Evolutionary conservation across 1,140 invertebrate genomes (phyloP), one percentile per base, ranked within the genome.

Genomic region (Heliconius eleuchia): DNA sequence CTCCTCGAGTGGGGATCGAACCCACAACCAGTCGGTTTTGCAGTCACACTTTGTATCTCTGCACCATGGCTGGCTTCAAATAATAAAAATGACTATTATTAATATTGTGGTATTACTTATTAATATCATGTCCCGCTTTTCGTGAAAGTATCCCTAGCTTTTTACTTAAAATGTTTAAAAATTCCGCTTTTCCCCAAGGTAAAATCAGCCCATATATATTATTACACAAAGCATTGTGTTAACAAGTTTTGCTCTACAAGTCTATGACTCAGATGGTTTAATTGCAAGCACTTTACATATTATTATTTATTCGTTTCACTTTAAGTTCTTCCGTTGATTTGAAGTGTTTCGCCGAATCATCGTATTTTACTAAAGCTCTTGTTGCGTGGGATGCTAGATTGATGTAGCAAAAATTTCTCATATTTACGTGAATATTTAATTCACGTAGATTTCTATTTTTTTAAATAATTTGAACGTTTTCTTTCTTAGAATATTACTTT

Each of bases 201-300:
- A 46, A 46, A 46, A 46, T 46, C 55, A 8, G n/a, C 3, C 55
- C 42, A 46, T 16, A 46, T 46, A 4, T 0, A 23, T 46, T 46
- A 16, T 46, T 16, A 16, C 16, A 46, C 13, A 46, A 46, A 46
- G 16, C 42, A 46, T 46, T 46, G 42, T 13, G 18, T n/a, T 23
- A 11, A n/a, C 55, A n/a, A 23, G 0, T 57, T 9, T 57, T n/a
- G n/a, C 55, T 57, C 55, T 52, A 19, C 4, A 52, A 52, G 18
- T 16, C 16, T 52, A 60, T 60, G 60, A 66, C 23, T 66, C 60
- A 66, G 27, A 16, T 9, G 11, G 27, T 30, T 30, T 66, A 66
- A 66, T 66, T 66, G 60, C 23, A 16, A 23, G 60, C 60, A 30
- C 60, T 66, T 66, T 66, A 66, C 60, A 30, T 66, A 66, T 57